Conservation (phyloP, 2,113 vertebrate genomes). For the Lepisosteus oculatus region DNA sequence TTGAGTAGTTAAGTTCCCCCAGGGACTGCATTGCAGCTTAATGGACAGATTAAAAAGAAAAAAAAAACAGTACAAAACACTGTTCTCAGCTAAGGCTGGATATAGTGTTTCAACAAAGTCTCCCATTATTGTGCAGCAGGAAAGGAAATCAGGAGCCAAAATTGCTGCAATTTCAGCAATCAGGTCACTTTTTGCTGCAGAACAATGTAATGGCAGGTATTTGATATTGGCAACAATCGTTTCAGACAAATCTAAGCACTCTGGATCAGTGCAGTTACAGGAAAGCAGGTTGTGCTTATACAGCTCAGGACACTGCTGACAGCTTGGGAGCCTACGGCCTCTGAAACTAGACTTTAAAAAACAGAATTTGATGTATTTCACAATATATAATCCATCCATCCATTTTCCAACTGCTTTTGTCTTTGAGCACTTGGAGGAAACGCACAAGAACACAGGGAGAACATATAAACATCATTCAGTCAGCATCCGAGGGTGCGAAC, state of each 20-base stretch:
- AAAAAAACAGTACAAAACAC: not conserved
- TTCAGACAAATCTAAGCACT: not conserved
- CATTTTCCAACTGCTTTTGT: no score
- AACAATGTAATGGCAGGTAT: constrained; percentile 13
- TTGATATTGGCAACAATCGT: constrained; percentile 1
- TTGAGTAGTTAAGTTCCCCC: not conserved
- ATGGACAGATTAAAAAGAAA: constrained; percentile 3
- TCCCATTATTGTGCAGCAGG: constrained; percentile 8
- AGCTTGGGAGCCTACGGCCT: no score
- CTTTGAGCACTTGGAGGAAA: no score
- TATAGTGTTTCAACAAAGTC: constrained; percentile 14
- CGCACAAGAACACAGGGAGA: no score
- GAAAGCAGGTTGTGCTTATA: not conserved
- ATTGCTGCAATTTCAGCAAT: not conserved
- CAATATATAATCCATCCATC: no score
- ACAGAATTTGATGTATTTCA: no score
- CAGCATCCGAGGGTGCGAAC: no score
- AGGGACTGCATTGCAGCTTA: not conserved
- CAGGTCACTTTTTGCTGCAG: not conserved
- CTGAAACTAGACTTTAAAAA: no score
- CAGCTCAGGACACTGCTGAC: no score
- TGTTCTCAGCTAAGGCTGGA: constrained; percentile 1
- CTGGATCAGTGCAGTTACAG: constrained; percentile 2
- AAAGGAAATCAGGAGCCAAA: not conserved
- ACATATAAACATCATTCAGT: no score